Conservation (phyloP, 2,888 invertebrate genomes). For the Dorcus hopei region DNA sequence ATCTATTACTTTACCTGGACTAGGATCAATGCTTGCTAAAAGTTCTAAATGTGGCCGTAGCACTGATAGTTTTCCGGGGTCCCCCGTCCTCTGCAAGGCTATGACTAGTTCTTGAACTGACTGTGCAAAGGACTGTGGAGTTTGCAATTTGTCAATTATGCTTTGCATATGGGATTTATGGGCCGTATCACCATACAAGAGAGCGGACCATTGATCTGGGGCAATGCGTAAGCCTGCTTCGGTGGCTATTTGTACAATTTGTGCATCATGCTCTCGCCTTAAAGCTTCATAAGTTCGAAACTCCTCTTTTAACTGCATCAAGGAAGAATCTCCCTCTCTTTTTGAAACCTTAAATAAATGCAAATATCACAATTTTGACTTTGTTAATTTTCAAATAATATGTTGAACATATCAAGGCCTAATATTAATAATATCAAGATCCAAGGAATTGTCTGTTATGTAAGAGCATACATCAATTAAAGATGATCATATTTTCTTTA, state of each 20-base stretch:
- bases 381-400: no score
- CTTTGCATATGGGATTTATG: constrained; percentile 99
- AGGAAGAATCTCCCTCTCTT: constrained; percentile 91
- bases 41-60: constrained; percentile 78
- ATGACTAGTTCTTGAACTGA: constrained; percentile 89
- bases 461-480: no score
- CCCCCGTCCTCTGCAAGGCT: constrained; percentile 83
- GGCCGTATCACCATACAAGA: constrained; percentile 91
- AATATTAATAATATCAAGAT: no score
- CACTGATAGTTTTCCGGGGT: constrained; percentile 77
- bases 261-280: constrained; percentile 94
- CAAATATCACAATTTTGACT: background rate
- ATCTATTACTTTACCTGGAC: constrained; percentile 58
- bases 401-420: no score
- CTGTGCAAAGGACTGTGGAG: constrained; percentile 87
- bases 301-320: constrained; percentile 97
- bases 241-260: constrained; percentile 97
- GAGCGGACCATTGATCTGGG: constrained; percentile 97
- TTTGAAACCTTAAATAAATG: constrained; percentile 73
- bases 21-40: constrained; percentile 83
- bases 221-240: constrained; percentile 96
- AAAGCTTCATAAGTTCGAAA: constrained; percentile 92
- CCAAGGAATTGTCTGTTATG: no score
- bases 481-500: no score
- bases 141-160: constrained; percentile 86